Evolutionary conservation across 2,888 invertebrate genomes (phyloP).

Genomic region (Melieria omissa): DNA sequence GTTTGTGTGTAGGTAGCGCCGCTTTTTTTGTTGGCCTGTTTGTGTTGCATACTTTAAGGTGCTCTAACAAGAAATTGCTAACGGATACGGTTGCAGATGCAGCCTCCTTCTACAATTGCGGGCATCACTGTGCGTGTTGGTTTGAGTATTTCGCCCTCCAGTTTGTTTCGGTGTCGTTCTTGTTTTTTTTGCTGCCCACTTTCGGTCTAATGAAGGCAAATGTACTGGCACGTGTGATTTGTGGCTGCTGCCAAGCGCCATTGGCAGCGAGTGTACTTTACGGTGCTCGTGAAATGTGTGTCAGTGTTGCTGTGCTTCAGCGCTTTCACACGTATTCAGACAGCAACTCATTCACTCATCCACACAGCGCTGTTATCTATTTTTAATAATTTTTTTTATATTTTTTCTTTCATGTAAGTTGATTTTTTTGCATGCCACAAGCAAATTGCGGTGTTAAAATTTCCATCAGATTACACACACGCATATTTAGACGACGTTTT

Average conservation of each 20-base stretch:
- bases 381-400: not conserved
- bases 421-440: no score
- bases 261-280: no score
- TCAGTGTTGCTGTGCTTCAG: not conserved
- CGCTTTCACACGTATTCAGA: not conserved
- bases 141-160: not conserved
- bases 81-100: not conserved
- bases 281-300: not conserved
- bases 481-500: constrained; percentile 1
- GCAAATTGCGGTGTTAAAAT: constrained; percentile 7
- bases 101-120: not conserved
- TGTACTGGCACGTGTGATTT: not conserved
- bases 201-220: not conserved
- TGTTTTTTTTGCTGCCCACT: not conserved
- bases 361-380: not conserved
- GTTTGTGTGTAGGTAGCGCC: no score
- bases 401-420: no score
- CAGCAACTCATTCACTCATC: not conserved
- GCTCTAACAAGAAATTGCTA: constrained; percentile 10
- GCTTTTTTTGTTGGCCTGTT: constrained; percentile 3
- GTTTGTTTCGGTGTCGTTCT: not conserved
- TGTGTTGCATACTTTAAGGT: constrained; percentile 23
- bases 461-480: constrained; percentile 16
- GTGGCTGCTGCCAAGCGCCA: no score
- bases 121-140: no score